Evolutionary conservation across 2,797 vertebrate genomes (phyloP).

Genomic region (Fistularia commersonii): DNA sequence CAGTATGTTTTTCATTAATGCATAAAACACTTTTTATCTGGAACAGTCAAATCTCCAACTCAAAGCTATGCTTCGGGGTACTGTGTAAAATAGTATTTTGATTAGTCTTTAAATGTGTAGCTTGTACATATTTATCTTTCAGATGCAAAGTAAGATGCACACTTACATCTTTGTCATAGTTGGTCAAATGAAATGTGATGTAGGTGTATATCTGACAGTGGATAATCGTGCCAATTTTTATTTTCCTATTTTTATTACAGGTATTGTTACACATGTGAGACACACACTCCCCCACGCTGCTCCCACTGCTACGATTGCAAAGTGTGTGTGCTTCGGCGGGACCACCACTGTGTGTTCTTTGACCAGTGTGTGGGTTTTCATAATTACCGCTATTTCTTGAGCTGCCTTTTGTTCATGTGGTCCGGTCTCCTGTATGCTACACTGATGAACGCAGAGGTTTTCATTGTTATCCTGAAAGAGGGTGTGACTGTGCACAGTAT

Average conservation of each 20-base stretch:
- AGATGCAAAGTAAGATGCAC: no score
- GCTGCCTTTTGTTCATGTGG: slow-evolving; percentile 82
- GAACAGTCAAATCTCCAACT: no score
- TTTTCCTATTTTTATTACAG: slow-evolving; percentile 48
- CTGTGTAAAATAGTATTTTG: no score
- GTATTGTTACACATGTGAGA: slow-evolving; percentile 88
- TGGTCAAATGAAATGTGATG: no score
- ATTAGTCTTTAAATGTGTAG: no score
- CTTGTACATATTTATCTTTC: no score
- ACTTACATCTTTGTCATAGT: no score
- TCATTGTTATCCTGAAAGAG: slow-evolving; percentile 81
- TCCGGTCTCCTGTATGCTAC: slow-evolving; percentile 82
- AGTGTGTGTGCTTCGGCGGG: slow-evolving; percentile 84
- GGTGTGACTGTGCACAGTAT: slow-evolving; percentile 82
- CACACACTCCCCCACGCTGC: slow-evolving; percentile 86
- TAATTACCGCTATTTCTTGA: slow-evolving; percentile 89
- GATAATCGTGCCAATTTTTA: no score
- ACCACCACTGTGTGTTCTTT: slow-evolving; percentile 91
- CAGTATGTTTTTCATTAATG: no score
- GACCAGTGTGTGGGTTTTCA: slow-evolving; percentile 85
- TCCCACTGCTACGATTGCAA: slow-evolving; percentile 88
- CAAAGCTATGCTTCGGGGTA: no score
- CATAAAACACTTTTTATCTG: no score
- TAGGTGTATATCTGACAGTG: no score
- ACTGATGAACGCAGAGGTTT: slow-evolving; percentile 85